These are phyloP conservation scores for Cyprinodon brontotheroides DNA, from an alignment of 2,113 vertebrate species.

Conservation along the genomic window DNA sequence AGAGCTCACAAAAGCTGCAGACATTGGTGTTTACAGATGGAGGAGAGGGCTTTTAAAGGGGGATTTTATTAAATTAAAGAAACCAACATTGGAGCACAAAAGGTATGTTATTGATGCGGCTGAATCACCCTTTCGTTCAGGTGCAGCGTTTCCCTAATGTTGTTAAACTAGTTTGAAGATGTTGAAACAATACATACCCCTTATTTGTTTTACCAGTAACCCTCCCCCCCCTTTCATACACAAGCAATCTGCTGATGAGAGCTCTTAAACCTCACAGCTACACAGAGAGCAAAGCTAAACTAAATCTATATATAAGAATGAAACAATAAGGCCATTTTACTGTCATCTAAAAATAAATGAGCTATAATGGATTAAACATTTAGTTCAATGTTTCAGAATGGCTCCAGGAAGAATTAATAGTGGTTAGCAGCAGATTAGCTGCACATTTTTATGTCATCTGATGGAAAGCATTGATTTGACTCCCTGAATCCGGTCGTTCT, in stretches of 20 bases:
- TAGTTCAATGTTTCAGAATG: background rate
- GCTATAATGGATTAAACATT: background rate
- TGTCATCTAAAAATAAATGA: background rate
- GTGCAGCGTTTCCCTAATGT: background rate
- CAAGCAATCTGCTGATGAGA: slow-evolving; percentile 5
- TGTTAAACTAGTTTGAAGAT: slow-evolving; percentile 30
- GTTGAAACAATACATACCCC: slow-evolving; percentile 65
- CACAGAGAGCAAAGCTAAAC: slow-evolving; percentile 13
- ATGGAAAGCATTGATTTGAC: slow-evolving; percentile 52
- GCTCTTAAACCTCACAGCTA: slow-evolving; percentile 2
- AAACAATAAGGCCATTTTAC: slow-evolving; percentile 14
- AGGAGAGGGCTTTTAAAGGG: background rate
- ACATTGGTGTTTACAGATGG: slow-evolving; percentile 46
- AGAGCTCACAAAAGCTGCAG: slow-evolving; percentile 39
- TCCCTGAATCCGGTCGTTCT: slow-evolving; percentile 15
- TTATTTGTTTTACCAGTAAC: slow-evolving; percentile 35
- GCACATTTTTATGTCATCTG: slow-evolving; percentile 20
- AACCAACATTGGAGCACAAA: background rate
- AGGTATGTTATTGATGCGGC: background rate
- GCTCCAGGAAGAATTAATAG: slow-evolving; percentile 21
- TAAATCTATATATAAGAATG: background rate
- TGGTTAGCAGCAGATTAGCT: slow-evolving; percentile 18
- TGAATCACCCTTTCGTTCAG: background rate
- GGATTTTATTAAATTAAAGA: background rate
- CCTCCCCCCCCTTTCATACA: background rate